A percentile compares a stretch with the other conserved stretches of the same genome.
These are phyloP conservation scores for Hozukius guyotensis DNA, from an alignment of 2,797 vertebrate species.

Conservation along the genomic window DNA sequence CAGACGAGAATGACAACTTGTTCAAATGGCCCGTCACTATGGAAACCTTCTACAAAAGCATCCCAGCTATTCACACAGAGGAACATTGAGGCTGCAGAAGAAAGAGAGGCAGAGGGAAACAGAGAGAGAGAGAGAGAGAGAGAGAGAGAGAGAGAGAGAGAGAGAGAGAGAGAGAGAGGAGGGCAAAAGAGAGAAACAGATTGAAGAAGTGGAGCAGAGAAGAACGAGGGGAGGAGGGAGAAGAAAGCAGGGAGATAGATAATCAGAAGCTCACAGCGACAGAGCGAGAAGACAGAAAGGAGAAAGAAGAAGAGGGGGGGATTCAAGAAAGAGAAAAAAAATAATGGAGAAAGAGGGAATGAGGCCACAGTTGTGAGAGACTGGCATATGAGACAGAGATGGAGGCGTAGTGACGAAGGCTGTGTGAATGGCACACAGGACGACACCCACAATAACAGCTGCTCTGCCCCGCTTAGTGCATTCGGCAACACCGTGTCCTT, in stretches of 20 bases:
- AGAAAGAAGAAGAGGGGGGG: neutral
- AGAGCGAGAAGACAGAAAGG: slow-evolving; percentile 20
- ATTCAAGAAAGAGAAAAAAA: neutral
- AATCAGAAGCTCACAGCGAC: slow-evolving; percentile 39
- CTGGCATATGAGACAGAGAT: slow-evolving; percentile 39
- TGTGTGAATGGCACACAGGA: slow-evolving; percentile 31
- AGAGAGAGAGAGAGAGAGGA: neutral
- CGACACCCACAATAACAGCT: slow-evolving; percentile 46
- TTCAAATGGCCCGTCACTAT: slow-evolving; percentile 78
- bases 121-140: neutral
- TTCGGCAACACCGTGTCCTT: slow-evolving; percentile 36
- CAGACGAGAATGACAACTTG: slow-evolving; percentile 75
- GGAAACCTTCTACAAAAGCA: slow-evolving; percentile 81
- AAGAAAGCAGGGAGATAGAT: slow-evolving; percentile 44
- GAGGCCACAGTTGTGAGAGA: slow-evolving; percentile 52
- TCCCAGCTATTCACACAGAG: slow-evolving; percentile 77
- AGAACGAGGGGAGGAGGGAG: slow-evolving; percentile 11
- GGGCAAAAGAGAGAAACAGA: slow-evolving; percentile 38
- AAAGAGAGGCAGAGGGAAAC: slow-evolving; percentile 23
- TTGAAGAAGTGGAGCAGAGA: slow-evolving; percentile 46
- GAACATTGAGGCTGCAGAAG: slow-evolving; percentile 55
- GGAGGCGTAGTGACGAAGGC: slow-evolving; percentile 7
- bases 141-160: neutral
- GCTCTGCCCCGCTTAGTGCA: slow-evolving; percentile 36
- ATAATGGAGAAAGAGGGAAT: slow-evolving; percentile 51